Conservation (phyloP, 2,113 vertebrate genomes). For the Triplophysa siluroides region DNA sequence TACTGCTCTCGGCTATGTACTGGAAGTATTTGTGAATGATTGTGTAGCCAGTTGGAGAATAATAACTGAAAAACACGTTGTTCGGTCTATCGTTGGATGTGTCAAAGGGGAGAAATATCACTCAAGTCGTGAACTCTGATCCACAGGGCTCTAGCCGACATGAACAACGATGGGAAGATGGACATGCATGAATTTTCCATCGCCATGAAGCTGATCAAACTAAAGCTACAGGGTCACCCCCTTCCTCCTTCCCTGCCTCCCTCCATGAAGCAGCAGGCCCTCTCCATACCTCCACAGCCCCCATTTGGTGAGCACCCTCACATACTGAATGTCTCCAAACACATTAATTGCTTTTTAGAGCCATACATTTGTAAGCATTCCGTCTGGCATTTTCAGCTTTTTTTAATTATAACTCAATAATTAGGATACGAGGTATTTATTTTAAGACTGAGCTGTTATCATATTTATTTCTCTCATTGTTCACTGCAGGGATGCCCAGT, state of each 20-base stretch:
- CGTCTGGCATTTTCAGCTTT: no score
- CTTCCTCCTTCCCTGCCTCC: slow-evolving; percentile 87
- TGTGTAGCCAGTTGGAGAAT: neutral
- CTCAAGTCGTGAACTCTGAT: neutral
- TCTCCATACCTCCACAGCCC: slow-evolving; percentile 77
- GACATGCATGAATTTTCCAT: slow-evolving; percentile 97
- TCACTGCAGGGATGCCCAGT: slow-evolving; percentile 79
- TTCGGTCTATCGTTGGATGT: neutral
- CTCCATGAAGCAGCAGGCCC: slow-evolving; percentile 88
- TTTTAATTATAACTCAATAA: no score
- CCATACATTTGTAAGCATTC: no score
- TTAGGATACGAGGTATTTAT: no score
- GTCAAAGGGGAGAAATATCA: neutral
- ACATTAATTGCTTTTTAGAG: no score
- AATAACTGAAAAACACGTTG: neutral
- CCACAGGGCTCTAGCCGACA: slow-evolving; percentile 91
- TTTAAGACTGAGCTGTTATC: neutral
- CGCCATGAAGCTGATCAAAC: slow-evolving; percentile 98
- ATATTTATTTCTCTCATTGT: rapidly evolving
- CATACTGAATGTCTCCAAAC: neutral
- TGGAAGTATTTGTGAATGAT: neutral
- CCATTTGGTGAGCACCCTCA: slow-evolving; percentile 81
- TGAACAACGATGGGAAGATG: slow-evolving; percentile 97
- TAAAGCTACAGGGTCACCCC: slow-evolving; percentile 94
- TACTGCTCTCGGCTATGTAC: neutral